Evolutionary conservation across 2,797 vertebrate species (phyloP).

Genomic region (Lepus oiostolus): DNA sequence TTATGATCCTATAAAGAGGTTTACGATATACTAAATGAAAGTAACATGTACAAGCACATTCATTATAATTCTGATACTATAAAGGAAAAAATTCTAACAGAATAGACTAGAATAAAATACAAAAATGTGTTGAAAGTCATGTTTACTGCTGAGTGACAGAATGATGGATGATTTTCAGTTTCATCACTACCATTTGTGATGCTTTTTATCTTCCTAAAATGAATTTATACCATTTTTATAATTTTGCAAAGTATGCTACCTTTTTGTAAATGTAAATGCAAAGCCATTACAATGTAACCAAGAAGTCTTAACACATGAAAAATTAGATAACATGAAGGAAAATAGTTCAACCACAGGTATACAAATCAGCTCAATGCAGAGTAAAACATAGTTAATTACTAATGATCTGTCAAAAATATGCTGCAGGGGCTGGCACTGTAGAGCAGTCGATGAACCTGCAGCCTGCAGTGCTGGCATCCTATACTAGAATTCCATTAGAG

Average conservation of each 20-base stretch:
- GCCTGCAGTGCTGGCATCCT: too few relatives aligned
- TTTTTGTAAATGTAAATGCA: slow-evolving; percentile 62
- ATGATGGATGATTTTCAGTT: slow-evolving; percentile 30
- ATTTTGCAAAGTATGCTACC: slow-evolving; percentile 40
- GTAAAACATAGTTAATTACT: slow-evolving; percentile 29
- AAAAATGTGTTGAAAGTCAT: slow-evolving; percentile 41
- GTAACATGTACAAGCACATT: neutral
- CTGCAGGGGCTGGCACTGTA: too few relatives aligned
- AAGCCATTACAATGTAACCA: slow-evolving; percentile 22
- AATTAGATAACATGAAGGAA: slow-evolving; percentile 31
- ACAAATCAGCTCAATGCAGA: slow-evolving; percentile 1
- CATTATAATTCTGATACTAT: slow-evolving; percentile 33
- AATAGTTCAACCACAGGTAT: slow-evolving; percentile 45
- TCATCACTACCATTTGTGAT: slow-evolving; percentile 44
- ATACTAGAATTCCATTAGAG: too few relatives aligned
- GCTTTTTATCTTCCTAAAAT: slow-evolving; percentile 67
- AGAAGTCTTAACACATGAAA: slow-evolving; percentile 53
- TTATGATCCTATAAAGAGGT: slow-evolving; percentile 29
- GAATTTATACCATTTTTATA: slow-evolving; percentile 67
- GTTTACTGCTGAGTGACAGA: slow-evolving; percentile 6
- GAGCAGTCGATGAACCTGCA: too few relatives aligned
- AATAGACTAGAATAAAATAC: slow-evolving; percentile 20
- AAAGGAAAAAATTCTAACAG: slow-evolving; percentile 32
- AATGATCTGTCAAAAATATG: slow-evolving; percentile 15
- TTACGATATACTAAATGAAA: neutral